A percentile compares a stretch with the other conserved stretches of the same genome.
phyloP scores from a whole-genome alignment of 1,140 invertebrate species.

The Cyphomyrmex costatus region DNA sequence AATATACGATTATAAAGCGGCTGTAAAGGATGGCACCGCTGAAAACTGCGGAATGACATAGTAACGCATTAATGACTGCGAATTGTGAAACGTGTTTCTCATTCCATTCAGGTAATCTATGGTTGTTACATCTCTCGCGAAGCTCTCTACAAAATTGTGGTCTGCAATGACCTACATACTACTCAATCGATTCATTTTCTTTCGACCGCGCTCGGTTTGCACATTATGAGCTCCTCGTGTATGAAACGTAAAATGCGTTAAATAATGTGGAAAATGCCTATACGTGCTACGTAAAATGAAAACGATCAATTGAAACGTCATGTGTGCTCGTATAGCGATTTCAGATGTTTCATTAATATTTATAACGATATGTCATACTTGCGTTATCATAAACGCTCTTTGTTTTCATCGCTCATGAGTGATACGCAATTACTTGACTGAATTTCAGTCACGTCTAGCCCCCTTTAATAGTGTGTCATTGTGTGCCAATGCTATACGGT shows the following conservation, averaged over 20 bases:
- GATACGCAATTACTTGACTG: constrained; percentile 32
- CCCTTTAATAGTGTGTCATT: constrained; percentile 80
- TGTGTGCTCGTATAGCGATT: neutral
- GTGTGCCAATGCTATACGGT: constrained; percentile 69
- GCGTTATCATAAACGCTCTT: constrained; percentile 25
- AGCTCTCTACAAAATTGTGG: constrained; percentile 72
- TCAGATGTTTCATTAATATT: constrained; percentile 20
- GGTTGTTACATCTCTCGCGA: constrained; percentile 57
- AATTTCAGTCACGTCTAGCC: constrained; percentile 79
- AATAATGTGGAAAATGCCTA: constrained; percentile 27
- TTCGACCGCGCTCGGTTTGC: constrained; percentile 62
- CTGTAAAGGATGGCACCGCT: constrained; percentile 38
- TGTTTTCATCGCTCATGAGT: constrained; percentile 20
- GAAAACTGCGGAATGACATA: constrained; percentile 44
- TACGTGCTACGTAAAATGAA: constrained; percentile 2
- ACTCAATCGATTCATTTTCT: constrained; percentile 74
- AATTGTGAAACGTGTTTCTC: constrained; percentile 71
- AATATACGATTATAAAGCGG: constrained; percentile 30
- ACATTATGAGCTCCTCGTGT: constrained; percentile 44
- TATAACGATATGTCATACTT: constrained; percentile 32
- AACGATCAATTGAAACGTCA: neutral
- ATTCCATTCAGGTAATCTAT: constrained; percentile 75
- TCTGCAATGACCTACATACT: constrained; percentile 74
- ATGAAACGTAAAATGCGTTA: constrained; percentile 44
- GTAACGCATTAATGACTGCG: constrained; percentile 56